Evolutionary conservation across 2,888 invertebrate genomes (phyloP), one percentile per base, ranked within the genome.

Genomic region (Drosophila pullipes): DNA sequence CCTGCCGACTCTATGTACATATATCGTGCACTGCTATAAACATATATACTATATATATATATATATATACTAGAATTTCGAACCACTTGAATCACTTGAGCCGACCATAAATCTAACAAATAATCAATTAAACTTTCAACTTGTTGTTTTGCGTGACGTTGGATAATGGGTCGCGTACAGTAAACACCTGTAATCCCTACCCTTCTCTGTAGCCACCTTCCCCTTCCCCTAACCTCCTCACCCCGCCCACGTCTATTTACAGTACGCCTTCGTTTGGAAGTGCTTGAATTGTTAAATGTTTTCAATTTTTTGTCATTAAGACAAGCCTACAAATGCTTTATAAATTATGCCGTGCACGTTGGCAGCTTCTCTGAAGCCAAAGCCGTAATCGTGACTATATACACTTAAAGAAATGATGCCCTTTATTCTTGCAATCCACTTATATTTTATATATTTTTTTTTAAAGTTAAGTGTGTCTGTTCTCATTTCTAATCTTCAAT

Each of bases 291-390:
- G 81, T 64, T 70, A 85, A 89, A 77, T 90, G 86, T 68, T 89
- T 85, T 83, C 83, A 72, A 76, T 72, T 83, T 89, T 85, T 90
- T 70, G 85, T 89, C 76, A 90, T 90, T 89, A 77, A 83, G 90
- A 89, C 91, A 83, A 89, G 91, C 91, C 91, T 90, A 86, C 87
- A 89, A 89, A 83, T 74, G 69, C 64, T 50, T 72, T 62, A 81
- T 83, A 78, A 85, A 85, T 88, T 85, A 85, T 85, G 91, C 85
- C 84, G 50, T 31, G 66, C 85, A 85, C 89, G 90, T 90, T 78
- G 64, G 28, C 57, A 50, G 72, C 65, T 67, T 62, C 57, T 71
- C 57, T 10, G 18, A 11, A 44, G 54, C 30, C 30, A 41, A 52
- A 37, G 47, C 54, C 52, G 57, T 72, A 61, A 52, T 55, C 49